Percentiles rank a stretch among this genome's conserved stretches.
Evolutionary conservation across 2,113 vertebrate species (phyloP).

Genomic region (Corydoras maculifer): DNA sequence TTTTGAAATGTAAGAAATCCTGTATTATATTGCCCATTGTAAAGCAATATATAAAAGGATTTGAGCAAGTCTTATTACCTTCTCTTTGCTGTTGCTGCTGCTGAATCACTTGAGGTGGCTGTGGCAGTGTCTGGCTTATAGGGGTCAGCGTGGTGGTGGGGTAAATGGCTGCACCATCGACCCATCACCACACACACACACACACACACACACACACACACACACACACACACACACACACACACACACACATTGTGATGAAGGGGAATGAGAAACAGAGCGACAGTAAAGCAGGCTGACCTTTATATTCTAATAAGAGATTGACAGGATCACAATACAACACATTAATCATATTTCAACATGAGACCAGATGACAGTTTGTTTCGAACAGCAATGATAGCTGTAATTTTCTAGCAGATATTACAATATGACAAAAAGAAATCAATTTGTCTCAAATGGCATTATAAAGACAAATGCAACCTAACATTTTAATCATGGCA

Average conservation of each 20-base stretch:
- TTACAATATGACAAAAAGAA: slow-evolving; percentile 26
- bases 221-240: slow-evolving; percentile 10
- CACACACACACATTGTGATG: background rate
- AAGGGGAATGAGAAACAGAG: slow-evolving; percentile 28
- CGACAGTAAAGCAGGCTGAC: slow-evolving; percentile 32
- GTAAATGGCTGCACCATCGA: slow-evolving; percentile 68
- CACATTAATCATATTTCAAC: slow-evolving; percentile 37
- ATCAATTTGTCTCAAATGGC: slow-evolving; percentile 26
- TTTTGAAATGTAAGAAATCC: too few species aligned
- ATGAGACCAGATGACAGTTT: slow-evolving; percentile 32
- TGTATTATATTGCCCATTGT: too few species aligned
- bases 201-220: slow-evolving; percentile 3
- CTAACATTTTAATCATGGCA: slow-evolving; percentile 40
- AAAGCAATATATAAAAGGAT: too few species aligned
- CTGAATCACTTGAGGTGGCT: slow-evolving; percentile 76
- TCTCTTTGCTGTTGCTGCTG: slow-evolving; percentile 78
- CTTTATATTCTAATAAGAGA: slow-evolving; percentile 43
- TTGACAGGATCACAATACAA: slow-evolving; percentile 39
- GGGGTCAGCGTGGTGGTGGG: slow-evolving; percentile 75
- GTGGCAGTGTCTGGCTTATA: slow-evolving; percentile 75
- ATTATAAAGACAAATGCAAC: slow-evolving; percentile 26
- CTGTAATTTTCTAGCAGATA: slow-evolving; percentile 31
- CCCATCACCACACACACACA: background rate
- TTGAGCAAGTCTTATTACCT: slow-evolving; percentile 54
- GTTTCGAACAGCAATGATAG: slow-evolving; percentile 19